Base-by-base conservation (phyloP, 2,888 invertebrate species). In the Pantelozetes paolii region DNA sequence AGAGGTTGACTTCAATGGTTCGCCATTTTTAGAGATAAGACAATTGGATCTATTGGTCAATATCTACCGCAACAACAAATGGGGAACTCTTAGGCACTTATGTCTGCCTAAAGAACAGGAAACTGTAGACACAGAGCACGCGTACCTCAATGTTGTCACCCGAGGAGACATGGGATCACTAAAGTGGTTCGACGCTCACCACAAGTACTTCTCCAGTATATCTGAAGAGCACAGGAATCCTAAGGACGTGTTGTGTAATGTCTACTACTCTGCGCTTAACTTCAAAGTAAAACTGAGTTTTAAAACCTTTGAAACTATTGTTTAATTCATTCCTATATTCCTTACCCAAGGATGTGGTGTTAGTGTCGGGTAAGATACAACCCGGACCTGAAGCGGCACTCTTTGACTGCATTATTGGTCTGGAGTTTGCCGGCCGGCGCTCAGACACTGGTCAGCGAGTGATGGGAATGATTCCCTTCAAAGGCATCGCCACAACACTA, bases 391-490 rank as follows among this genome's bases (percentile, higher is more conserved):
- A 36, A 36, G 5, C 71, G 18, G 42, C 23, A 20, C 40, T 74
- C 15, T 45, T 48, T 30, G 97, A 98, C 79, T 96, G 96, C 83
- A 90, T 97, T 79, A 86, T 96, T 75, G 96, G 96, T 57, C 85
- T 96, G 79, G 96, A 97, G 83, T 96, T 96, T 83, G 88, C 94
- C 76, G 96, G 96, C 0, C 74, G 80, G 74, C 87, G 90, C 20
- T 86, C 90, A 80, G 83, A 86, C 0, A 80, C 82, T 73, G 94
- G 93, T 13, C 84, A 85, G 72, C 87, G 94, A 77, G 89, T 95
- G 0, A 95, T 96, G 94, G 94, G 94, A 78, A 91, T 94, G 88
- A 89, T 94, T n/a, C 89, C 90, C 45, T 92, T 93, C 15, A 88
- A 89, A 79, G 97, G 97, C 13, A 91, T 92, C 45, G 88, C 89